Evolutionary conservation across 2,113 vertebrate species (phyloP).

Genomic region (Phoenicopterus ruber): DNA sequence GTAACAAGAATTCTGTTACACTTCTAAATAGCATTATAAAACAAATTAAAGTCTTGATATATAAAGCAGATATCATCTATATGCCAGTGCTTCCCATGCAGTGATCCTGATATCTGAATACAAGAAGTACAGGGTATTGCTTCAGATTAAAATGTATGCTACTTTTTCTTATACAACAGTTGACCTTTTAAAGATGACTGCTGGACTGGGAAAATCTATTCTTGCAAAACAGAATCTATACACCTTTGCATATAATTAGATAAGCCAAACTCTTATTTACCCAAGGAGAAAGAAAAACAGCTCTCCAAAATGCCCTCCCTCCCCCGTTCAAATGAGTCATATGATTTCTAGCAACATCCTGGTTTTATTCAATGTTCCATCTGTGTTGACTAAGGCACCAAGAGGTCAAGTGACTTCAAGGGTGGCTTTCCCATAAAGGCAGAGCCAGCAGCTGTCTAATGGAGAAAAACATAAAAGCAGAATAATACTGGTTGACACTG

Average conservation of each 20-base stretch:
- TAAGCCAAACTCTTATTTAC: neutral
- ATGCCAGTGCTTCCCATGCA: neutral
- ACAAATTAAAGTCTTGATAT: neutral
- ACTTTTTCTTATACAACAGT: neutral
- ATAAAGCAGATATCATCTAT: neutral
- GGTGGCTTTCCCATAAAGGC: constrained; percentile 56
- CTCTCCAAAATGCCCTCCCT: neutral
- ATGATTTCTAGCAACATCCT: constrained; percentile 45
- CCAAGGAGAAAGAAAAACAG: neutral
- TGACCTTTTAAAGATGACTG: neutral
- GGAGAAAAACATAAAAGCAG: constrained; percentile 30
- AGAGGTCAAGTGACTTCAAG: constrained; percentile 64
- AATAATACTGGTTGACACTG: constrained; percentile 34
- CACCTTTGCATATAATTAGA: neutral
- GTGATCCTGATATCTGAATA: neutral
- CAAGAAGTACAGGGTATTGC: neutral
- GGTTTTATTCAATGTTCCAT: constrained; percentile 45
- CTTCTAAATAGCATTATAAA: neutral
- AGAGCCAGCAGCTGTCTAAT: constrained; percentile 32
- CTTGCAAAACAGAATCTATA: neutral
- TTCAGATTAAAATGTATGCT: neutral
- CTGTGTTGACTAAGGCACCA: constrained; percentile 49
- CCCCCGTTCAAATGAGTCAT: neutral
- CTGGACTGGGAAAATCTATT: neutral
- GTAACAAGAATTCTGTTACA: neutral